Evolutionary conservation across 2,888 invertebrate species (phyloP), one percentile per base, ranked within the genome.

Genomic region (Andrena hattorfiana): DNA sequence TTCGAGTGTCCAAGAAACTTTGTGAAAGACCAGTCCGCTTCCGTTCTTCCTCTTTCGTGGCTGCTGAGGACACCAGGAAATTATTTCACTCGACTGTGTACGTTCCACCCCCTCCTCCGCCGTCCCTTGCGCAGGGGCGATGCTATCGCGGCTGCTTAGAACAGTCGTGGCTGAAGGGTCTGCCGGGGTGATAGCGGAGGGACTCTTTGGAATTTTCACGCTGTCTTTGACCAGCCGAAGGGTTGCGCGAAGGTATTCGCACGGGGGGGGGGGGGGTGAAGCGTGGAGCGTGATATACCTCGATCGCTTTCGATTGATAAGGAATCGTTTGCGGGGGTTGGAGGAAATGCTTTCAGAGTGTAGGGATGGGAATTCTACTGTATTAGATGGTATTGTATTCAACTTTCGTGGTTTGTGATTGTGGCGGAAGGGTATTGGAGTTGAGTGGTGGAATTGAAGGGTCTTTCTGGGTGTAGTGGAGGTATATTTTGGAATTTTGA

Each of bases 21-120:
- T 92, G 90, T 92, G 88, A 90, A 87, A 86, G 85, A 88, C 86
- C 86, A 86, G 84, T 87, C 81, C 83, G 86, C 85, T 86, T 85
- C 87, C 88, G 86, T 85, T 86, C 88, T 83, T 88, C 86, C 80
- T 83, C 85, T 84, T 85, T 88, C 85, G 85, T 85, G 77, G 89
- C 92, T 92, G 91, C 86, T 78, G 84, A 88, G 88, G 92, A 93
- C 92, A 91, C 91, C 93, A 91, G 92, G 92, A 93, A 93, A 93
- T 92, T 93, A 92, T 92, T 91, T 92, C 89, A 88, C 85, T 87
- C 83, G 83, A 80, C 77, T 85, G 81, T 85, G 81, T 81, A 87
- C 76, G 74, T 60, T 82, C 75, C 81, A 23, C 62, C 67, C 68
- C 8, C 72, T 26, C 64, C 59, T 2, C 16, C n/a, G 7, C 7